These are phyloP conservation scores for Pseudobourletiella spinata DNA, from an alignment of 1,140 invertebrate species.

Conservation along the genomic window DNA sequence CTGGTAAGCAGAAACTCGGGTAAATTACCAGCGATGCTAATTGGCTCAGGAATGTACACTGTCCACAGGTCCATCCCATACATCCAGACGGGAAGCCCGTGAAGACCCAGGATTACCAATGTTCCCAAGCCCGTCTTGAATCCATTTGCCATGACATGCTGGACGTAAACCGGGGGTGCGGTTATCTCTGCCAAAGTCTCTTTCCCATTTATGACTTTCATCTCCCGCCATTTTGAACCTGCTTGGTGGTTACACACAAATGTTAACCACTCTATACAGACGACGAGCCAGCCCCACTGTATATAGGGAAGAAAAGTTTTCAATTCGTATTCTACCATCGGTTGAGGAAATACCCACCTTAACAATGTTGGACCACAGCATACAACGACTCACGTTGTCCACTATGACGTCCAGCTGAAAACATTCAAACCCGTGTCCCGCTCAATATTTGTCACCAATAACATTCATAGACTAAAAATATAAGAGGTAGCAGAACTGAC, in stretches of 20 bases:
- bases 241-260: slow-evolving; percentile 23
- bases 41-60: too few species aligned
- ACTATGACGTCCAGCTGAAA: slow-evolving; percentile 32
- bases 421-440: too few species aligned
- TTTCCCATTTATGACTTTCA: too few species aligned
- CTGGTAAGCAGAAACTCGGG: neutral
- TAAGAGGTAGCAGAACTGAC: slow-evolving; percentile 18
- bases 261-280: slow-evolving; percentile 20
- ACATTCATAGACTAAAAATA: too few species aligned
- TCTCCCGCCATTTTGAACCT: slow-evolving; percentile 20
- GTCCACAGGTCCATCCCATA: too few species aligned
- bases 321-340: too few species aligned
- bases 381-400: slow-evolving; percentile 30
- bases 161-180: slow-evolving; percentile 10
- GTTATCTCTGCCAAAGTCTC: neutral
- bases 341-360: too few species aligned
- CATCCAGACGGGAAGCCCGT: slow-evolving; percentile 19
- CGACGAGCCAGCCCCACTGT: slow-evolving; percentile 15
- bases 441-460: too few species aligned
- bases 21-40: too few species aligned
- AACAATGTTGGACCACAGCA: slow-evolving; percentile 26
- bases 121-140: slow-evolving; percentile 21
- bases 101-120: slow-evolving; percentile 17
- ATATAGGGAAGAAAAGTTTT: neutral
- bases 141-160: slow-evolving; percentile 16